These are phyloP conservation scores for Gambusia yucatana DNA, from an alignment of 2,797 vertebrate species.

Conservation along the genomic window DNA sequence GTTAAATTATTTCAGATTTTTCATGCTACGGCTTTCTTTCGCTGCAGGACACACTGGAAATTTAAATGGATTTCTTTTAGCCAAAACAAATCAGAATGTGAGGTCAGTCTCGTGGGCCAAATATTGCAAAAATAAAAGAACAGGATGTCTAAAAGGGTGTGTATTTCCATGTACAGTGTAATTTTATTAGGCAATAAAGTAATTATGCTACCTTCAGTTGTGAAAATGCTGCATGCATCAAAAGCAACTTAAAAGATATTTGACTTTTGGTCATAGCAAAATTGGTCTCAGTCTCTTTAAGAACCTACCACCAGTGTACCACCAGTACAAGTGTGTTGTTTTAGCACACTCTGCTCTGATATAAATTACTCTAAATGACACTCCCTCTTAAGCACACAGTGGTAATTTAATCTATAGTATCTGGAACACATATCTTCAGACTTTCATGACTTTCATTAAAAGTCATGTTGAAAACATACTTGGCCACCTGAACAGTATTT, in stretches of 20 bases:
- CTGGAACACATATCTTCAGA: neutral
- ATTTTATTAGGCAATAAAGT: neutral
- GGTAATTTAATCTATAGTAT: neutral
- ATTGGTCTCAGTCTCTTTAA: neutral
- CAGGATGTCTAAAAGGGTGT: neutral
- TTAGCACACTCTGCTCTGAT: too few species aligned
- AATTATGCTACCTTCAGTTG: neutral
- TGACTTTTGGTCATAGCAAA: neutral
- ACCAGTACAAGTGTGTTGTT: too few species aligned
- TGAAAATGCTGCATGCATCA: neutral
- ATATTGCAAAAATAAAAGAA: neutral
- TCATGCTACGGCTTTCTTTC: neutral
- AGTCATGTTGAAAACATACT: neutral
- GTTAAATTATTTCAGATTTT: neutral
- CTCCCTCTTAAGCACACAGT: neutral
- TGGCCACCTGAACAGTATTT: neutral
- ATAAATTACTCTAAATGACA: neutral
- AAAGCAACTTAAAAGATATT: neutral
- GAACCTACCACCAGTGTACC: neutral
- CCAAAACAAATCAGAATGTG: neutral
- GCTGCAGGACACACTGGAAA: neutral
- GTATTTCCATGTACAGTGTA: neutral
- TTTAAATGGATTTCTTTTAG: neutral
- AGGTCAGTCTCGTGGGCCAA: neutral
- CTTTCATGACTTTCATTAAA: neutral